Evolutionary conservation across 2,888 invertebrate genomes (phyloP).

Genomic region (Mesochorus sp.): DNA sequence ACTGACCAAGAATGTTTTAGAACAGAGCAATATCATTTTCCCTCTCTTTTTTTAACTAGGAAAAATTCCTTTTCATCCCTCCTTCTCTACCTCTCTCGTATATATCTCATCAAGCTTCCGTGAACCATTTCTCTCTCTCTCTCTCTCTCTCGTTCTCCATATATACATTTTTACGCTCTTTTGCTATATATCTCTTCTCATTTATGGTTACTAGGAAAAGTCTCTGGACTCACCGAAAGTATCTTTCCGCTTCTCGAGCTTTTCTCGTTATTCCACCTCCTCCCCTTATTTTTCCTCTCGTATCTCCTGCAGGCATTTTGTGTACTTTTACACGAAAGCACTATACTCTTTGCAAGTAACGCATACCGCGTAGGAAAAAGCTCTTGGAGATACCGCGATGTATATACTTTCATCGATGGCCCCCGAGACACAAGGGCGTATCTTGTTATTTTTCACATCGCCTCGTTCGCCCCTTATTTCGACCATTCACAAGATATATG

Average conservation of each 20-base stretch:
- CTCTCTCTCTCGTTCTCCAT: background rate
- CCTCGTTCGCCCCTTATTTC: background rate
- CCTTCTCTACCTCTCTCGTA: too few relatives aligned
- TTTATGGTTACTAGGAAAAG: constrained; percentile 8
- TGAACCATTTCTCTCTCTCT: background rate
- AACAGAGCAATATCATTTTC: too few relatives aligned
- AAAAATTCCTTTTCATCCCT: too few relatives aligned
- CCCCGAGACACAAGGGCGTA: too few relatives aligned
- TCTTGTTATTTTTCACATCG: too few relatives aligned
- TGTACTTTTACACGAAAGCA: constrained; percentile 44
- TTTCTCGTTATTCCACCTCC: constrained; percentile 18
- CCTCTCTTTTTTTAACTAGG: too few relatives aligned
- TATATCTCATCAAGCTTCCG: too few relatives aligned
- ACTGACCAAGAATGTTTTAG: too few relatives aligned
- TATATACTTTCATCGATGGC: background rate
- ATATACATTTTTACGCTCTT: background rate
- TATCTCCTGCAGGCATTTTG: constrained; percentile 34
- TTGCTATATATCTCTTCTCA: background rate
- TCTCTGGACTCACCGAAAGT: background rate
- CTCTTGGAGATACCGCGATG: constrained; percentile 23
- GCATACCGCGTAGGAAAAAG: constrained; percentile 44
- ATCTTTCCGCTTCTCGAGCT: background rate
- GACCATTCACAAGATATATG: too few relatives aligned
- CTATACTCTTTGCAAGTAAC: constrained; percentile 55
- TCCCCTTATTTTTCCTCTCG: background rate